Conservation (phyloP, 1,140 invertebrate species). For the Drosophila parabipectinata region DNA sequence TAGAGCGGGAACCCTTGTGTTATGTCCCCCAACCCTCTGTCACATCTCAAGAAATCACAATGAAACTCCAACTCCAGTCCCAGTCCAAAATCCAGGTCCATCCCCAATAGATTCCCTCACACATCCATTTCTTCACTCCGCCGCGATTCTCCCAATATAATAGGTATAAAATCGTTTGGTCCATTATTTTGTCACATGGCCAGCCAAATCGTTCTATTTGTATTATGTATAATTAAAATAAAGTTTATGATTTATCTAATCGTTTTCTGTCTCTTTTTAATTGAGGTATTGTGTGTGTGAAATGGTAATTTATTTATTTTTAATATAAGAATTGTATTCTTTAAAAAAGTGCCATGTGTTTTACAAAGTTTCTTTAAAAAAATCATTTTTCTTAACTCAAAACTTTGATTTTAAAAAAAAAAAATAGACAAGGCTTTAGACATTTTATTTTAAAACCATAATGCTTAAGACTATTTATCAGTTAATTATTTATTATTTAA, state of each 20-base stretch:
- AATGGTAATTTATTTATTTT: too few relatives aligned
- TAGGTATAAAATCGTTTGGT: conserved; percentile 17
- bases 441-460: neutral
- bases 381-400: too few relatives aligned
- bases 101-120: neutral
- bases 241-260: conserved; percentile 28
- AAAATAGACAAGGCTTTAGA: too few relatives aligned
- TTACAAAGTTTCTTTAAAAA: too few relatives aligned
- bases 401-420: too few relatives aligned
- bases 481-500: neutral
- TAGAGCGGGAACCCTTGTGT: neutral
- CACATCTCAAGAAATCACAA: neutral
- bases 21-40: neutral
- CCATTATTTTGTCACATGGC: conserved; percentile 17
- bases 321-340: too few relatives aligned
- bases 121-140: conserved; percentile 2
- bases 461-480: neutral
- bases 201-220: conserved; percentile 37
- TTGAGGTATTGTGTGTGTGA: neutral
- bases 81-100: conserved; percentile 5
- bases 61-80: neutral
- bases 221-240: conserved; percentile 41
- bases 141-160: conserved; percentile 3
- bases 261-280: neutral
- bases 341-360: too few relatives aligned